Base-by-base conservation (phyloP, 2,797 vertebrate species). In the Epinephelus malabaricus region DNA sequence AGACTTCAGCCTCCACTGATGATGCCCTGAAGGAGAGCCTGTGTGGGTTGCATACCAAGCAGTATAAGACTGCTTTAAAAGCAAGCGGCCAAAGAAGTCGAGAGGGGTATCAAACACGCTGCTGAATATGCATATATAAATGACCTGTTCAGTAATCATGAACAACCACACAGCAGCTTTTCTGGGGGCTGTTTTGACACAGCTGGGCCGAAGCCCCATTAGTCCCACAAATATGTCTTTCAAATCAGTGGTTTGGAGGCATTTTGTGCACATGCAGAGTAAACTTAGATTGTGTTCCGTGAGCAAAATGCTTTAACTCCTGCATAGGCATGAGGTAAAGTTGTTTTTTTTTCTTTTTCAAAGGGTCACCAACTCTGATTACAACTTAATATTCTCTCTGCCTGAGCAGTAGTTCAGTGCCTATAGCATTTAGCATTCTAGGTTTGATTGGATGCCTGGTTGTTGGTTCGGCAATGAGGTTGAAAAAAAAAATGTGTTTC, bases 111-210 rank as follows among this genome's bases (percentile, higher is more conserved):
- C 90, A 92, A 92, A 93, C 86, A 74, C 23, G 34, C 89, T 91
- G 90, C 93, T 94, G 92, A 93, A 94, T 94, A 93, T 94, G 91
- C 93, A 94, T 94, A 92, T 89, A 93, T 87, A 93, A 92, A 93
- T 93, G 92, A 95, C 94, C 93, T 90, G 87, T 92, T 94, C 90
- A 85, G 88, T 91, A 94, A 95, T 94, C 90, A 91, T 61, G 85
- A 92, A 90, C 90, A 90, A 91, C 84, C 85, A 75, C 69, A 79
- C 83, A 88, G 86, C 62, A 83, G 76, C 82, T 79, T 91, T 88
- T 87, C 92, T 88, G 70, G 65, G 82, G 92, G 93, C 86, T 91
- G 88, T 93, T 93, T 92, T 92, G 88, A 92, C 87, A 91, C 89
- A 88, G 87, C 89, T 85, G 81, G 87, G 90, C 86, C 64, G 73